Evolutionary conservation across 2,888 invertebrate genomes (phyloP).

Genomic region (Trachelus tabidus): DNA sequence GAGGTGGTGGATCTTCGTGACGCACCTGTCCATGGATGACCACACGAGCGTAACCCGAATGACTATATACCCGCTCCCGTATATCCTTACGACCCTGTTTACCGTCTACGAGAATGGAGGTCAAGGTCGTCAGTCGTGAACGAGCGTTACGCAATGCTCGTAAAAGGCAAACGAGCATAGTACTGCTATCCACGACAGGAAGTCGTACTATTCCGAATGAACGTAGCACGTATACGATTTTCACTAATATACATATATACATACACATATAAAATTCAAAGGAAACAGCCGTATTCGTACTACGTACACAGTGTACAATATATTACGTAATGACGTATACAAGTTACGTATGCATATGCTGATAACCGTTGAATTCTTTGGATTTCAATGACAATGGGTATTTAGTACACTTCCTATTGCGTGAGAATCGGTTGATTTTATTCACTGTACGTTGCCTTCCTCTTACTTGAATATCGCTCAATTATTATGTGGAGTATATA

Average conservation of each 20-base stretch:
- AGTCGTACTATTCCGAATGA: not conserved
- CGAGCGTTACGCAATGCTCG: conserved; percentile 46
- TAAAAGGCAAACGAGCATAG: conserved; percentile 36
- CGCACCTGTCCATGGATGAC: conserved; percentile 33
- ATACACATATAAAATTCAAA: not conserved
- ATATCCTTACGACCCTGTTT: not conserved
- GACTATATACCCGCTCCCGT: not conserved
- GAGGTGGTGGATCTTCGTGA: conserved; percentile 4
- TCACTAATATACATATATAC: not conserved
- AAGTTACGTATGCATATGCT: not conserved
- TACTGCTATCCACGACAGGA: not conserved
- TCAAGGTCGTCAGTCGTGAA: conserved; percentile 55
- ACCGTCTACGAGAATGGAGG: conserved; percentile 48
- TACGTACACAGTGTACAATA: not conserved
- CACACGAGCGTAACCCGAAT: conserved; percentile 30
- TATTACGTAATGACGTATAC: not conserved
- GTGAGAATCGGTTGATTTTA: not conserved
- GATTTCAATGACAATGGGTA: not conserved
- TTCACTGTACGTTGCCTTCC: not conserved
- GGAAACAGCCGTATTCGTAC: not conserved
- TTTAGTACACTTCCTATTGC: not conserved
- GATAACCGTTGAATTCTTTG: not conserved
- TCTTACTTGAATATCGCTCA: not conserved
- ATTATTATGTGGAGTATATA: not conserved
- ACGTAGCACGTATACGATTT: not conserved